Conservation (phyloP, 2,797 vertebrate genomes). For the Fistularia tabacaria region DNA sequence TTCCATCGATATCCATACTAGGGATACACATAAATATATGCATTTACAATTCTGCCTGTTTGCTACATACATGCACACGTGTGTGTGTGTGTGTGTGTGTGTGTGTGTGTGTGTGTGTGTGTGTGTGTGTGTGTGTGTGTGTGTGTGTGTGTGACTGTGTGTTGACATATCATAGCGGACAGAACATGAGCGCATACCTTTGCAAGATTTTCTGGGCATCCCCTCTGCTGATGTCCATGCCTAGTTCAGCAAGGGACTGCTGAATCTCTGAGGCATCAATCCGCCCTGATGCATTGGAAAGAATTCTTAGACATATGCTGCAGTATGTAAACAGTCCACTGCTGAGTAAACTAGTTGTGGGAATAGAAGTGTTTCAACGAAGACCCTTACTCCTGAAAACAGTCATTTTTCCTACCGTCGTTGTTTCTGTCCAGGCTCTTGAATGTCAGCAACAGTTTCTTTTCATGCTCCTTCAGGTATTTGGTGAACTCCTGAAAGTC, state of each 20-base stretch:
- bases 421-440: conserved; percentile 92
- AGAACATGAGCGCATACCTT: conserved; percentile 69
- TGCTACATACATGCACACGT: not conserved
- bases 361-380: not conserved
- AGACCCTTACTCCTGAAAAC: not conserved
- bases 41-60: not conserved
- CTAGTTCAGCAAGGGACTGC: conserved; percentile 84
- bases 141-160: no score
- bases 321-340: conserved; percentile 12
- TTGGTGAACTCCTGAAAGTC: conserved; percentile 90
- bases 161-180: no score
- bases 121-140: no score
- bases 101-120: no score
- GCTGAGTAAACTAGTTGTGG: conserved; percentile 10
- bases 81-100: no score
- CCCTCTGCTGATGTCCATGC: conserved; percentile 80
- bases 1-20: conserved; percentile 93
- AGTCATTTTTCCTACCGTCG: conserved; percentile 74
- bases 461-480: conserved; percentile 92
- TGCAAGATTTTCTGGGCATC: conserved; percentile 84
- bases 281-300: conserved; percentile 73
- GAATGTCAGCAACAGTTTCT: conserved; percentile 91
- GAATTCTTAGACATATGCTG: conserved; percentile 23
- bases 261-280: conserved; percentile 91
- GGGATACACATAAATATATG: conserved; percentile 24